phyloP scores from a whole-genome alignment of 2,888 invertebrate genomes.

The Agapostemon virescens region DNA sequence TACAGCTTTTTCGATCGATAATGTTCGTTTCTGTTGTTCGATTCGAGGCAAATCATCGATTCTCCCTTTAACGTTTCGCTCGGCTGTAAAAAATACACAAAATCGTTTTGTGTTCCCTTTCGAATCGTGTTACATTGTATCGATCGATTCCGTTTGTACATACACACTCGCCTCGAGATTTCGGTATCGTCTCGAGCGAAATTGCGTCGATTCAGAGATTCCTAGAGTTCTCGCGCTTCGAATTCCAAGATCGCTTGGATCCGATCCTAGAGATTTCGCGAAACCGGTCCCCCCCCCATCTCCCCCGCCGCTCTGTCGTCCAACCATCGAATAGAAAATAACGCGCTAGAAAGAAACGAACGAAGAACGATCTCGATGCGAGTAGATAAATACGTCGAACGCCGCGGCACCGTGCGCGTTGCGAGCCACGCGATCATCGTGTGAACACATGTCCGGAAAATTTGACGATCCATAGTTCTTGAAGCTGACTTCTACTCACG shows the following conservation, averaged over 20 bases:
- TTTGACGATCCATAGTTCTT: conserved; percentile 60
- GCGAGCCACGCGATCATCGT: neutral
- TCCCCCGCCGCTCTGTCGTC: too few species aligned
- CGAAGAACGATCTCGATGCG: neutral
- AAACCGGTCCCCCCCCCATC: conserved; percentile 55
- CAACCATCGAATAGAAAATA: neutral
- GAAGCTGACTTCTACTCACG: conserved; percentile 70
- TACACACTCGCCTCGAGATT: neutral
- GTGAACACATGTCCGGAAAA: conserved; percentile 14
- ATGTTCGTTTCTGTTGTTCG: conserved; percentile 14
- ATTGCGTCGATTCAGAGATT: conserved; percentile 11
- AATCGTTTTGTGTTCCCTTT: conserved; percentile 26
- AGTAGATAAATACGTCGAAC: neutral
- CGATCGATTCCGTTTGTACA: neutral
- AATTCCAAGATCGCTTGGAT: conserved; percentile 7
- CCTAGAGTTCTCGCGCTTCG: conserved; percentile 21
- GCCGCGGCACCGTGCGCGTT: neutral
- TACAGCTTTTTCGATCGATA: conserved; percentile 13
- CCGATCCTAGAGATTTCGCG: conserved; percentile 33
- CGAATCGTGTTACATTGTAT: conserved; percentile 15
- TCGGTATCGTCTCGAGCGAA: neutral
- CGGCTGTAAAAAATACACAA: conserved; percentile 6
- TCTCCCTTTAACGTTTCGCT: conserved; percentile 13
- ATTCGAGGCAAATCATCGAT: neutral
- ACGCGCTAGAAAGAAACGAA: neutral